Base-by-base conservation (phyloP, 2,888 invertebrate genomes). In the Papilio gigon region DNA sequence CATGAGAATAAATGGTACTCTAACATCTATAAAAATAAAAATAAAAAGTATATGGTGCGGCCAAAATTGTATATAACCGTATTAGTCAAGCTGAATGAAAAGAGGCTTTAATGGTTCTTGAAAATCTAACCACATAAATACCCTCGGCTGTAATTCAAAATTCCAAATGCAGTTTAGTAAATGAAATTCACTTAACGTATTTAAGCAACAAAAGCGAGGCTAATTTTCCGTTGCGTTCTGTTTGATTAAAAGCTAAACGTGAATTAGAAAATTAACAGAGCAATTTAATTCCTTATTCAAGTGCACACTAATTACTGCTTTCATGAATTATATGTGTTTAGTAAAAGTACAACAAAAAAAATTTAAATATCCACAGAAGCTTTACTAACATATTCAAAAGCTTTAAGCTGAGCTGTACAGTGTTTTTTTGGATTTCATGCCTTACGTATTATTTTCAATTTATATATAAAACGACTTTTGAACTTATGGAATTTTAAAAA, bases 111-210 rank as follows among this genome's bases (percentile, higher is more conserved):
- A 53, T 14, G 50, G 6, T 50, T 25, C 27, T 27, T 50, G 1
- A 27, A 47, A 50, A 27, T 50, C 50, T 50, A 50, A 25, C 47
- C 47, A 22, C 22, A 47, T 22, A 12, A 22, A 12, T 22, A 47
- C 22, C 20, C 47, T 47, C 11, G 4, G 22, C 47, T 47, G 47
- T 27, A 30, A 56, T 56, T 56, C 53, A 17, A 56, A 56, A 56
- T 56, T n/a, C 53, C n/a, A 56, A 56, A 44, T 44, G 61, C 65
- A 59, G 71, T 71, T 76, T 80, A 58, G 61, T 42, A 40, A 68
- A 70, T 50, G 56, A 47, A 59, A 60, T 53, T 40, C 66, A 66
- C 47, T 67, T 60, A 60, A 37, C 50, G 44, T 67, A 53, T 61
- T 67, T 40, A 62, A 30, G 61, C 5, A 30, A 62, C 61, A 62